These are phyloP conservation scores for Andrena bucephala DNA, from an alignment of 2,888 invertebrate species.

Conservation along the genomic window DNA sequence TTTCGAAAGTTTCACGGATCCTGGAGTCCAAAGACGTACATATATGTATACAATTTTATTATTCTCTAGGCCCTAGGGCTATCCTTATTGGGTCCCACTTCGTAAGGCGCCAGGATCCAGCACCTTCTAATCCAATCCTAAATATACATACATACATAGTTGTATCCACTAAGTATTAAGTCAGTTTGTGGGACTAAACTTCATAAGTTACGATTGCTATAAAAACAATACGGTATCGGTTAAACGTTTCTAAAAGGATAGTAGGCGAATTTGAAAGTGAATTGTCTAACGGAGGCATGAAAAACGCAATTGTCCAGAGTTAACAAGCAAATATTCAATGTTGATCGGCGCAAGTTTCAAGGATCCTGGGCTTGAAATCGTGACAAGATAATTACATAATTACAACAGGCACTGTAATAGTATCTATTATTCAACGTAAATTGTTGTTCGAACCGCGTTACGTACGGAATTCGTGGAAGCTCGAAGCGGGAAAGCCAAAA, in stretches of 20 bases:
- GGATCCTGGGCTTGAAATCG: conserved; percentile 36
- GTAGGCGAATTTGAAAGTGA: neutral
- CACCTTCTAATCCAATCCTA: too few relatives aligned
- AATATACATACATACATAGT: too few relatives aligned
- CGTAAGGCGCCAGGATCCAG: too few relatives aligned
- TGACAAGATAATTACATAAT: conserved; percentile 58
- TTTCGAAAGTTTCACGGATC: too few relatives aligned
- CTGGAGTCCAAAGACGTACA: too few relatives aligned
- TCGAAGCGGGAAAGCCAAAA: conserved; percentile 25
- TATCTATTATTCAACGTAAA: conserved; percentile 35
- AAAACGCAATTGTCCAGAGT: neutral
- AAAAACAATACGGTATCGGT: too few relatives aligned
- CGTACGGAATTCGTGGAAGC: conserved; percentile 36
- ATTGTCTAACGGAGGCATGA: neutral
- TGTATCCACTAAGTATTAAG: too few relatives aligned
- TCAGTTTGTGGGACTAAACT: too few relatives aligned
- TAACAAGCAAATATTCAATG: conserved; percentile 24
- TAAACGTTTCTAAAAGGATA: neutral
- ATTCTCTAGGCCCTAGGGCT: too few relatives aligned
- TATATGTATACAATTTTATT: too few relatives aligned
- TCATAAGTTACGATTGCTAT: too few relatives aligned
- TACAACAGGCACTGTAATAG: conserved; percentile 29
- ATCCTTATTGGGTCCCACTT: too few relatives aligned
- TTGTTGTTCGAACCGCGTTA: conserved; percentile 24
- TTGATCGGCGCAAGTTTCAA: conserved; percentile 40